These are phyloP conservation scores for Eledona agricola DNA, from an alignment of 2,888 invertebrate genomes.

Conservation along the genomic window DNA sequence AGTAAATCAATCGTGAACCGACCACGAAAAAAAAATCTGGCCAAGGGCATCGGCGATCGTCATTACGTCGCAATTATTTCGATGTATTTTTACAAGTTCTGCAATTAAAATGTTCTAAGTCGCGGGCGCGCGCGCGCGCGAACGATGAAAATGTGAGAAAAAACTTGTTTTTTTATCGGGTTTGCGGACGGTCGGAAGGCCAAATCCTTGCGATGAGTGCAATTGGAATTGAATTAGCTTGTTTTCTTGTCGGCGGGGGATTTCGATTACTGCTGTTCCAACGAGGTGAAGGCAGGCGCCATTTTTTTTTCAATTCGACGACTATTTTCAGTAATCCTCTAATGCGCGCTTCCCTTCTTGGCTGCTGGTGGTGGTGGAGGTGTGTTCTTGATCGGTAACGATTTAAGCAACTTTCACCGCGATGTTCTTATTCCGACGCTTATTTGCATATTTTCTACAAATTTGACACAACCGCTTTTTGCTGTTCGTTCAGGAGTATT, in stretches of 20 bases:
- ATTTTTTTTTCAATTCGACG: too few relatives aligned
- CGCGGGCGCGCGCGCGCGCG: conserved; percentile 1
- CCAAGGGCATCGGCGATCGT: conserved; percentile 3
- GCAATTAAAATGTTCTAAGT: conserved; percentile 2
- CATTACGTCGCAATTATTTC: conserved; percentile 3
- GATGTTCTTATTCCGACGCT: too few relatives aligned
- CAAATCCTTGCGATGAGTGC: conserved; percentile 10
- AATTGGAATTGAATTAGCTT: conserved; percentile 11
- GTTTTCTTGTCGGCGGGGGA: conserved; percentile 6
- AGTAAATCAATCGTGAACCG: too few relatives aligned
- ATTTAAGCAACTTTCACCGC: too few relatives aligned
- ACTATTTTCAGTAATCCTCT: too few relatives aligned
- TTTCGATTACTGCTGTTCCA: conserved; percentile 2
- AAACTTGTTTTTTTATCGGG: conserved; percentile 2
- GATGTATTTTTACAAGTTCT: conserved; percentile 13
- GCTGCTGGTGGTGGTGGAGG: too few relatives aligned
- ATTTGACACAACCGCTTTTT: conserved; percentile 14
- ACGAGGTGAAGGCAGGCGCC: conserved; percentile 5
- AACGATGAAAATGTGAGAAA: too few relatives aligned
- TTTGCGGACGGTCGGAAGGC: conserved; percentile 2
- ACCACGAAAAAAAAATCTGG: conserved; percentile 6
- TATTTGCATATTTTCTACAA: conserved; percentile 17
- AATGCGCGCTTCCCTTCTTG: too few relatives aligned
- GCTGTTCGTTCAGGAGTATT: conserved; percentile 3
- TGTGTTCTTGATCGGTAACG: too few relatives aligned